Percentiles rank a stretch among this genome's conserved stretches.
These are phyloP conservation scores for Nephrocerus scutellatus DNA, from an alignment of 2,888 invertebrate genomes.

Conservation along the genomic window DNA sequence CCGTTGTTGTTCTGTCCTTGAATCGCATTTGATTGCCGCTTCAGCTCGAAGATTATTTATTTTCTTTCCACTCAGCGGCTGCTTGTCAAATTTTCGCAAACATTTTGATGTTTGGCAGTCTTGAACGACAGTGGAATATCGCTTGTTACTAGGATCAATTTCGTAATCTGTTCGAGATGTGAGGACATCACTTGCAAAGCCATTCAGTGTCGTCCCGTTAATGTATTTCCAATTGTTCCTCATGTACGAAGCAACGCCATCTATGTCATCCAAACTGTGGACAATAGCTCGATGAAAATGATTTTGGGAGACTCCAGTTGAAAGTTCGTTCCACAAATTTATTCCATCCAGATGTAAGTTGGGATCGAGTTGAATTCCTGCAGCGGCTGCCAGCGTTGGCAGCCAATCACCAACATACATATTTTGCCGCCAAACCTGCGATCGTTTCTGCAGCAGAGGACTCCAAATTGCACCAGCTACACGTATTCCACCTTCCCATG, in stretches of 20 bases:
- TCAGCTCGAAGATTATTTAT: constrained; percentile 22
- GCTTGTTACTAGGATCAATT: constrained; percentile 31
- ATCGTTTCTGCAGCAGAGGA: constrained; percentile 50
- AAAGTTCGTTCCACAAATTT: constrained; percentile 61
- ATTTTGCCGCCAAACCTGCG: constrained; percentile 56
- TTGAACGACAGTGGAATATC: constrained; percentile 29
- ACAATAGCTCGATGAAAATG: constrained; percentile 62
- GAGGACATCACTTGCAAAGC: constrained; percentile 31
- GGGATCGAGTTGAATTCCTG: constrained; percentile 29
- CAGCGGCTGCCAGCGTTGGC: constrained; percentile 57
- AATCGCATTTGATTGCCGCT: constrained; percentile 27
- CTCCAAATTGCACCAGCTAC: constrained; percentile 72
- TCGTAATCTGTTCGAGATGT: constrained; percentile 28
- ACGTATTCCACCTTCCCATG: constrained; percentile 81
- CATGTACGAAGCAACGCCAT: constrained; percentile 34
- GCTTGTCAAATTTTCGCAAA: constrained; percentile 26
- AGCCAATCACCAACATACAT: constrained; percentile 80
- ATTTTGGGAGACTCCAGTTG: constrained; percentile 42
- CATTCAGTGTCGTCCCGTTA: constrained; percentile 37
- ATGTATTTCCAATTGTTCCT: constrained; percentile 37
- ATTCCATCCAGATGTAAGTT: constrained; percentile 55
- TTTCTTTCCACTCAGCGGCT: constrained; percentile 19
- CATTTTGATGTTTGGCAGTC: constrained; percentile 29
- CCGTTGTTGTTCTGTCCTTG: constrained; percentile 17
- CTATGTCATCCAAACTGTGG: constrained; percentile 63